phyloP scores from a whole-genome alignment of 2,888 invertebrate species.

The Napeogenes inachia region DNA sequence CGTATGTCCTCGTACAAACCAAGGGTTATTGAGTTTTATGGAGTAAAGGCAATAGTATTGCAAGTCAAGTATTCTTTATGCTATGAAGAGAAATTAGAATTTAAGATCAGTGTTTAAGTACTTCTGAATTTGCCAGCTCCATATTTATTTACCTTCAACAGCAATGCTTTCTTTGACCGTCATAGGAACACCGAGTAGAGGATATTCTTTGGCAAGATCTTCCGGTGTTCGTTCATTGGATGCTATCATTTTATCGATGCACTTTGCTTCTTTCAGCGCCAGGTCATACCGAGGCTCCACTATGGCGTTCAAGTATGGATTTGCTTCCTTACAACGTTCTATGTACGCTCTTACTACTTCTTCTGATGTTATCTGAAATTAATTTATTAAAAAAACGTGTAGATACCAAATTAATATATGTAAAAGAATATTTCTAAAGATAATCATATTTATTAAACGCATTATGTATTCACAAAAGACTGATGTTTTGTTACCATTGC shows the following conservation, averaged over 20 bases:
- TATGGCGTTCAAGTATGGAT: conserved; percentile 87
- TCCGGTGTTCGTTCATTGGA: conserved; percentile 75
- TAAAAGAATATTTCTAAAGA: too few species aligned
- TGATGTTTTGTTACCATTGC: too few species aligned
- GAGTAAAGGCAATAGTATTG: too few species aligned
- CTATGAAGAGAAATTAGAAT: too few species aligned
- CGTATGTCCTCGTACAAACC: too few species aligned
- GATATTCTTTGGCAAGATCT: conserved; percentile 81
- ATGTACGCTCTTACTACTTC: conserved; percentile 85
- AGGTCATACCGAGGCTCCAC: conserved; percentile 86
- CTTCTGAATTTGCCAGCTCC: too few species aligned
- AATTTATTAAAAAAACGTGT: neutral
- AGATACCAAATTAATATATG: too few species aligned
- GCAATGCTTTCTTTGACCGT: conserved; percentile 90
- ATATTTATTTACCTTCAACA: conserved; percentile 78
- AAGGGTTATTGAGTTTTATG: too few species aligned
- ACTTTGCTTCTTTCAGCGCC: conserved; percentile 85
- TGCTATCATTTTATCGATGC: conserved; percentile 82
- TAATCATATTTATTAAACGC: too few species aligned
- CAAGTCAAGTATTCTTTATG: too few species aligned
- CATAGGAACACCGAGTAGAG: conserved; percentile 89
- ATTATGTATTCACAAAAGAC: too few species aligned
- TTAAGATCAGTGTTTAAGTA: too few species aligned
- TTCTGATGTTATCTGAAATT: conserved; percentile 81
- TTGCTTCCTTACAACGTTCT: conserved; percentile 85